These are phyloP conservation scores for Alloscopus bannaensis DNA, from an alignment of 2,888 invertebrate genomes.

Conservation along the genomic window DNA sequence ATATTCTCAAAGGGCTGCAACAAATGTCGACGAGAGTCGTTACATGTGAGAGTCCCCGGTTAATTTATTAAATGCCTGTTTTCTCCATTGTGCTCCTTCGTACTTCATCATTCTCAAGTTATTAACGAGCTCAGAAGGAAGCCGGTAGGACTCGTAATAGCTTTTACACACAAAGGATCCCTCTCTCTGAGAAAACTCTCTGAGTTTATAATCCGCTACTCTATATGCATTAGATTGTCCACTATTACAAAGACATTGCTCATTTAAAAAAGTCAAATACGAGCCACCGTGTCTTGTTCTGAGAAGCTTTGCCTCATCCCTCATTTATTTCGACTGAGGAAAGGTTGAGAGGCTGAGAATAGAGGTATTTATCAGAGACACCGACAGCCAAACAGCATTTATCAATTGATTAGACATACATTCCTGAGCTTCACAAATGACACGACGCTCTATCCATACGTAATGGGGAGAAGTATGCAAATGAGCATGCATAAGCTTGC, in stretches of 20 bases:
- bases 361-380: conserved; percentile 14
- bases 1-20: too few species aligned
- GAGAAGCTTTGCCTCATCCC: not conserved
- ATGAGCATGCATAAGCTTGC: too few species aligned
- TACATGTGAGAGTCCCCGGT: not conserved
- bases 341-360: not conserved
- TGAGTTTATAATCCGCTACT: too few species aligned
- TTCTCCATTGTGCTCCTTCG: not conserved
- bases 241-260: not conserved
- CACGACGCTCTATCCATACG: not conserved
- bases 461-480: conserved; percentile 11
- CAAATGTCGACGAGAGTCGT: conserved; percentile 14
- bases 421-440: not conserved
- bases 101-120: not conserved
- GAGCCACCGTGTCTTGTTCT: conserved; percentile 27
- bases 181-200: too few species aligned
- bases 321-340: not conserved
- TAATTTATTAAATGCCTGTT: conserved; percentile 25
- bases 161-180: too few species aligned
- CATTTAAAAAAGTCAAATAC: not conserved
- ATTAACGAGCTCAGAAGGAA: too few species aligned
- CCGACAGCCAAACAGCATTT: conserved; percentile 20
- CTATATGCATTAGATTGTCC: too few species aligned
- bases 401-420: conserved; percentile 30
- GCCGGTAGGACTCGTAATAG: too few species aligned